Evolutionary conservation across 2,888 invertebrate species (phyloP), one percentile per base, ranked within the genome.

Genomic region (Phlogophora meticulosa): DNA sequence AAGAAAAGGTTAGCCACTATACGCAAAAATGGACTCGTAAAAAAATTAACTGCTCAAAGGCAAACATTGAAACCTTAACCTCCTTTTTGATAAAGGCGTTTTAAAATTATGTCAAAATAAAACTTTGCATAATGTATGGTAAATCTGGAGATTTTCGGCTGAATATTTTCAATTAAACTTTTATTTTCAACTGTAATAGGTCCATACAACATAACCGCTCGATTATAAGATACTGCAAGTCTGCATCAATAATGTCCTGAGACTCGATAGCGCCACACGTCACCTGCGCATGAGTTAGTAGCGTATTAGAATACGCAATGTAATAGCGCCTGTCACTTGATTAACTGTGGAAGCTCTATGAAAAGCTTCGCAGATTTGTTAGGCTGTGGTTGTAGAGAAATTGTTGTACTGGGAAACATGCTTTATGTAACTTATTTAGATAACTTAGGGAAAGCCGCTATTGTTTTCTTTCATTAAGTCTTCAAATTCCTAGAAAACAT

Each of bases 231-330:
- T 52, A 55, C 22, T 56, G 24, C 28, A 15, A 17, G 43, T 38
- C n/a, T 42, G 45, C 24, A 42, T 32, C 15, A 28, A 24, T 71
- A 10, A 52, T 77, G 57, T 38, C 1, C 28, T 1, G 22, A 17
- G 28, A 32, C 52, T 63, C 43, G 72, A 72, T 66, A 67, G 68
- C 57, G 78, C 72, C 57, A 63, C 64, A 28, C 40, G 57, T 73
- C 73, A 53, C 48, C 57, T 53, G 73, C 43, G 73, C 52, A 17
- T 64, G 64, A 73, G 78, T 73, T 72, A 77, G n/a, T 72, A 13
- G n/a, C 20, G 48, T 40, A 72, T 63, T 72, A 58, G 57, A 73
- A 72, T 73, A 42, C 52, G 72, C 24, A 36, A 20, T 53, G 38
- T 77, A 76, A 62, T 62, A 53, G 43, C 24, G 45, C 64, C 56